Evolutionary conservation across 2,888 invertebrate species (phyloP).

Genomic region (Hermaeophaga mercurialis): DNA sequence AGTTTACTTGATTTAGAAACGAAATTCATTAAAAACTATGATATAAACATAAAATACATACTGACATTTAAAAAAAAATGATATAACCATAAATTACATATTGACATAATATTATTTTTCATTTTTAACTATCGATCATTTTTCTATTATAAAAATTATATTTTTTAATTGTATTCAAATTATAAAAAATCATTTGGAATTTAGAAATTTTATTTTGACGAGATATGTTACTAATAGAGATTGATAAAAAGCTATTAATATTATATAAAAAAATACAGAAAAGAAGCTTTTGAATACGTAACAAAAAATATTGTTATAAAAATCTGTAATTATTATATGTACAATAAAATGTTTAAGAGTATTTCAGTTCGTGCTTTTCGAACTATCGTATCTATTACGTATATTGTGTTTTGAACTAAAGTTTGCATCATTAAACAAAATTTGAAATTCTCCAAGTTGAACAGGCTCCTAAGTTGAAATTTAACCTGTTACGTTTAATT

Average conservation of each 20-base stretch:
- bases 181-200: too few species aligned
- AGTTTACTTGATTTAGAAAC: too few species aligned
- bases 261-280: conserved; percentile 5
- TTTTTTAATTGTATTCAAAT: too few species aligned
- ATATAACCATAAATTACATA: too few species aligned
- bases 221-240: conserved; percentile 8
- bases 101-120: too few species aligned
- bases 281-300: conserved; percentile 24
- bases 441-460: conserved; percentile 10
- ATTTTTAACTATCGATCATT: too few species aligned
- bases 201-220: neutral
- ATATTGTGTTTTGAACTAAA: conserved; percentile 34
- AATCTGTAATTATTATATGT: conserved; percentile 32
- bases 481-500: neutral
- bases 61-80: too few species aligned
- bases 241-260: conserved; percentile 10
- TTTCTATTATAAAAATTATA: too few species aligned
- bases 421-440: conserved; percentile 20
- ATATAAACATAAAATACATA: too few species aligned
- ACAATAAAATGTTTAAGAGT: conserved; percentile 26
- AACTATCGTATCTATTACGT: conserved; percentile 34
- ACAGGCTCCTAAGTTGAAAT: conserved; percentile 12
- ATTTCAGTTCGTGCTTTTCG: conserved; percentile 35
- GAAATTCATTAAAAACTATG: too few species aligned
- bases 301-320: conserved; percentile 30